Conservation (phyloP, 1,140 invertebrate genomes). For the Dendroctonus ponderosae region DNA sequence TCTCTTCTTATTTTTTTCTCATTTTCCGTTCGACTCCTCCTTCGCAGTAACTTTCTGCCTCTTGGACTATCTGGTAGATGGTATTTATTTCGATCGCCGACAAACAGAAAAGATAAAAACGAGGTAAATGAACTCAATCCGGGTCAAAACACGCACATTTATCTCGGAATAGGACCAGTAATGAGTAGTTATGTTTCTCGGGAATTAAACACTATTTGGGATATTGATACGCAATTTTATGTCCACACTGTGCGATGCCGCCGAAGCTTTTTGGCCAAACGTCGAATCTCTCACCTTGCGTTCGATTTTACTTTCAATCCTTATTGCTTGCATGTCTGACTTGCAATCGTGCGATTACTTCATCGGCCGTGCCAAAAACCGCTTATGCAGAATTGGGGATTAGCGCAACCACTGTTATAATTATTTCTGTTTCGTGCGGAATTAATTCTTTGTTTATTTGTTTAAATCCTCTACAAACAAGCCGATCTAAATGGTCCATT, state of each 20-base stretch:
- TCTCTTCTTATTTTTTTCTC: neutral
- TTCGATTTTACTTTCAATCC: neutral
- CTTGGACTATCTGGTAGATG: neutral
- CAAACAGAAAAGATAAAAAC: conserved; percentile 13
- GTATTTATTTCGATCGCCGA: neutral
- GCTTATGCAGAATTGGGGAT: no score
- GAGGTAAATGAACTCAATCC: conserved; percentile 18
- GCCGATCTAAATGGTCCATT: no score
- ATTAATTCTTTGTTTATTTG: no score
- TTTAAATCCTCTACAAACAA: no score
- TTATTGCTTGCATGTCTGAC: neutral
- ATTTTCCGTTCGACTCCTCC: neutral
- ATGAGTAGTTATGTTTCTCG: neutral
- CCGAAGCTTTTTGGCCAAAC: neutral
- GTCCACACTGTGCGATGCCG: neutral
- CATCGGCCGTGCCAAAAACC: no score
- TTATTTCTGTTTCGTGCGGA: no score
- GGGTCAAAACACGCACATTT: conserved; percentile 19
- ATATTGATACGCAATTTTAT: neutral
- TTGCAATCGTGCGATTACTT: neutral
- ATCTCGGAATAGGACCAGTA: neutral
- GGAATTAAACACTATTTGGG: neutral
- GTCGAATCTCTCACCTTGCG: neutral
- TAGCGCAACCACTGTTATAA: no score
- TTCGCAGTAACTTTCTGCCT: neutral